Evolutionary conservation across 2,888 invertebrate genomes (phyloP), one percentile per base, ranked within the genome.

Genomic region (Chloromyia formosa): DNA sequence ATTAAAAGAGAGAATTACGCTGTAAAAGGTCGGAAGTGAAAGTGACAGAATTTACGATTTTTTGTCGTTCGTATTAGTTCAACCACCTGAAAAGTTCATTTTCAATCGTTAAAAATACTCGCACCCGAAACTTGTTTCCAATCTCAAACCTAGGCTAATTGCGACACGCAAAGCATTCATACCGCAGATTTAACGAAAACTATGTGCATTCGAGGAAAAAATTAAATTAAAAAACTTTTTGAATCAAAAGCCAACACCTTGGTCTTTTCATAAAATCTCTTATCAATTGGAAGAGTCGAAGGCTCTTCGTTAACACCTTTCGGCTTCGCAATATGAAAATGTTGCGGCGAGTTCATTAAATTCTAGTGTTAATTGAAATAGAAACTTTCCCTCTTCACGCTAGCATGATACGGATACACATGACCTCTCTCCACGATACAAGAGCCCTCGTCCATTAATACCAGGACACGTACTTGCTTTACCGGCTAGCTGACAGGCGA

Each of bases 361-460:
- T 69, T 68, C 27, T 22, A 53, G 27, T 69, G 27, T 71, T 71
- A 71, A 71, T 71, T 42, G 71, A 71, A 71, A 71, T 58, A 71
- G 42, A 58, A 71, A 71, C 56, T 71, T 69, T 69, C 18, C 20
- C 58, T 56, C 16, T 54, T 1, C 49, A n/a, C 49, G 10, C 14
- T n/a, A 49, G 49, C 49, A 12, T 49, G 49, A 49, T 49, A 49
- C 49, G 10, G 49, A 49, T 49, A 49, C 49, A 49, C 49, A 49
- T 3, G 12, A 1, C 2, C 1, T 3, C 14, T 49, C 49, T n/a
- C 49, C 16, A n/a, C 16, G 49, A 49, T 12, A 54, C 53, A 54
- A 18, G 14, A 16, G n/a, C 1, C n/a, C 20, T 71, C 16, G 23
- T 35, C 14, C 35, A 69, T 53, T 42, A 10, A 54, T 10, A 20